Evolutionary conservation across 1,140 invertebrate species (phyloP), one percentile per base, ranked within the genome.

Genomic region (Teleopsis dalmanni): DNA sequence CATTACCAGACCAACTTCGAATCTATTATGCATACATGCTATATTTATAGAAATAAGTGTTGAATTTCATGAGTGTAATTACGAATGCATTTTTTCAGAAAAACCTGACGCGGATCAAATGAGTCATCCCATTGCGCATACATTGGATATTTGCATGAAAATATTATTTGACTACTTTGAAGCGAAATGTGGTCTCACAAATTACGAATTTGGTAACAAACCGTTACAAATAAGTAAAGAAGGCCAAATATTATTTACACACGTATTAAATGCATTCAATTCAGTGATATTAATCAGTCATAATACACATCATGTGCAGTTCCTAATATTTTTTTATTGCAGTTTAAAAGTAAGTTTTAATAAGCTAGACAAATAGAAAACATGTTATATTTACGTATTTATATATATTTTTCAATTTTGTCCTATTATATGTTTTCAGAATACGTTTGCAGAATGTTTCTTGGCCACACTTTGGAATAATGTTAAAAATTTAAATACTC

Each of bases 401-500:
- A 11, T 16, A 19, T 29, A 14, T 48, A 11, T 21, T 18, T 29
- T 16, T 10, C n/a, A n/a, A n/a, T 48, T 41, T 21, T 10, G 11
- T 18, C 3, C 5, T 38, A 42, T 46, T 27, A n/a, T 22, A 11
- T 25, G 21, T 36, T 43, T 43, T n/a, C 31, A 57, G 56, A 43
- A 50, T n/a, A 70, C 73, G 11, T 64, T 91, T 23, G 68, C 74
- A 9, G 82, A 87, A 55, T 76, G 74, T 10, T 88, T 89, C 67
- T 58, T 87, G n/a, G 74, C 73, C 53, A 81, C 77, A 59, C 69
- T 91, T 4, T 92, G 88, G 87, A 77, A 79, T 42, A 87, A 85
- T 72, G 78, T 87, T 33, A 77, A 75, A 35, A 75, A 84, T 70
- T 78, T 79, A 4, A 84, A 80, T 62, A 71, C 78, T 9, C 72